phyloP scores from a whole-genome alignment of 2,113 vertebrate genomes.

The Fulmarus glacialis region DNA sequence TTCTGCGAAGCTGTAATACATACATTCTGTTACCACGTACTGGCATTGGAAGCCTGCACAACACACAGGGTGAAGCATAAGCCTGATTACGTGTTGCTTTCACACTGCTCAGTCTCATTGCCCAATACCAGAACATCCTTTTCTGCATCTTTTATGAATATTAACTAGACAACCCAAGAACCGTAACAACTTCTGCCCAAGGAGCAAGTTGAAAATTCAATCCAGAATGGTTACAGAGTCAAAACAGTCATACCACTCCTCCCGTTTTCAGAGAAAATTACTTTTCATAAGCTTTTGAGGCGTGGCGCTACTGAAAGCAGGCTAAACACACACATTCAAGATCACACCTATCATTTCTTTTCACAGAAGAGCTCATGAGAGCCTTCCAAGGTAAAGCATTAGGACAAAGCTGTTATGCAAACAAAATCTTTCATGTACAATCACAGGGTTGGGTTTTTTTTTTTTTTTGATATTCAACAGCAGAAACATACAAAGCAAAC shows the following conservation, averaged over 20 bases:
- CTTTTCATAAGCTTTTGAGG: background rate
- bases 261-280: background rate
- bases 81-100: background rate
- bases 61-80: background rate
- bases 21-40: background rate
- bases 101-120: background rate
- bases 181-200: background rate
- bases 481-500: background rate
- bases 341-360: background rate
- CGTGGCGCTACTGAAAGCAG: background rate
- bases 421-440: background rate
- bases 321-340: background rate
- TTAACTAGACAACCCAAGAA: background rate
- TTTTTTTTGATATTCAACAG: background rate
- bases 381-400: background rate
- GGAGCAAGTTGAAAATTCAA: background rate
- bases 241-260: background rate
- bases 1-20: background rate
- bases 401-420: background rate
- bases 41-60: background rate
- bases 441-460: fast-evolving
- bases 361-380: background rate
- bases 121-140: background rate
- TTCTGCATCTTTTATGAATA: background rate
- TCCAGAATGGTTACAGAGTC: background rate